A percentile compares a stretch with the other conserved stretches of the same genome.
Evolutionary conservation across 2,113 vertebrate genomes (phyloP).

Genomic region (Geococcyx californianus): DNA sequence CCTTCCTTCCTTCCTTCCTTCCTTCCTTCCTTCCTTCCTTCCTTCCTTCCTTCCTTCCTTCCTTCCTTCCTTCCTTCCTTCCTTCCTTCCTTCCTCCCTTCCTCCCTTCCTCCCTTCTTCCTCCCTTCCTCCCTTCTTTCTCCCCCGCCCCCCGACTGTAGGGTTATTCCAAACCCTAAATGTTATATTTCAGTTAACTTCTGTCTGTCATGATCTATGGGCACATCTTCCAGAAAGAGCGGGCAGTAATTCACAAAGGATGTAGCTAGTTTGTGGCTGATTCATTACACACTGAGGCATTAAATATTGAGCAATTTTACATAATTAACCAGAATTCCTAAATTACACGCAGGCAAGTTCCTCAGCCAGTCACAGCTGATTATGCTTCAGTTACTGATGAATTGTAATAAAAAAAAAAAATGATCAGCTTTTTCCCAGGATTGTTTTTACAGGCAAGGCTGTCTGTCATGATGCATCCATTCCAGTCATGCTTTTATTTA

Average conservation of each 20-base stretch:
- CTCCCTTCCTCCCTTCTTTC: no score
- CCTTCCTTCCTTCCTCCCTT: not conserved
- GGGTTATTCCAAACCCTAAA: not conserved
- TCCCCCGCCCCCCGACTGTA: not conserved
- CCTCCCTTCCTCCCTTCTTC: not conserved
- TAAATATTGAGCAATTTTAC: conserved; percentile 45
- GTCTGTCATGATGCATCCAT: not conserved
- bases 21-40: not conserved
- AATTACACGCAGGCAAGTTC: not conserved
- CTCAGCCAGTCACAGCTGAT: not conserved
- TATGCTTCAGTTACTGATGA: not conserved
- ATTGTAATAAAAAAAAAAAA: not conserved
- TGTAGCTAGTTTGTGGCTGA: not conserved
- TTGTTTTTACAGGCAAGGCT: not conserved
- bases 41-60: rapidly evolving
- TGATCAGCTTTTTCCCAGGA: not conserved
- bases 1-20: not conserved
- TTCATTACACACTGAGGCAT: conserved; percentile 10
- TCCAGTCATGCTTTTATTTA: not conserved
- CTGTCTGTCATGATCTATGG: not conserved
- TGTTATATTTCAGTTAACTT: conserved; percentile 43
- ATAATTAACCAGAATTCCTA: conserved; percentile 43
- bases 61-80: no score
- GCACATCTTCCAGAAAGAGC: not conserved
- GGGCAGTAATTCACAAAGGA: conserved; percentile 21